Percentiles rank a stretch among this genome's conserved stretches.
Evolutionary conservation across 2,113 vertebrate genomes (phyloP).

Genomic region (Erythrolamprus reginae): DNA sequence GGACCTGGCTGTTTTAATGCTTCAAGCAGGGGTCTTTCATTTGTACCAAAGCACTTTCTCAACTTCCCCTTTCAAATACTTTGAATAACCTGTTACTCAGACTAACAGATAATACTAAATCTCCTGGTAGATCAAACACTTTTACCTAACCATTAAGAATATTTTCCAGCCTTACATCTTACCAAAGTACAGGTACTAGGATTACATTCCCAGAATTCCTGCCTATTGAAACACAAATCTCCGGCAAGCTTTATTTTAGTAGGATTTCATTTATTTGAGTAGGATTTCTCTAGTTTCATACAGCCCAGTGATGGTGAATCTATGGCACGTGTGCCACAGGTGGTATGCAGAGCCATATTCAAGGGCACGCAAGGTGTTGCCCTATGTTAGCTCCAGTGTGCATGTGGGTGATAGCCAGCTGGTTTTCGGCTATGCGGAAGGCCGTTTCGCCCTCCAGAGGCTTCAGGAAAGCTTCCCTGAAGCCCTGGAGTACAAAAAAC

Average conservation of each 20-base stretch:
- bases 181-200: not conserved
- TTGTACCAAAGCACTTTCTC: not conserved
- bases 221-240: not conserved
- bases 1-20: not conserved
- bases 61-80: not conserved
- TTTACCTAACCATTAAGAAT: not conserved
- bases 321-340: too few relatives aligned
- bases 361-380: too few relatives aligned
- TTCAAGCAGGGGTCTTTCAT: not conserved
- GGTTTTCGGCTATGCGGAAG: too few relatives aligned
- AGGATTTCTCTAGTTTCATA: too few relatives aligned
- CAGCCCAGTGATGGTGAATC: too few relatives aligned
- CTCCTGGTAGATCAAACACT: not conserved
- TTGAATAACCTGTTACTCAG: not conserved
- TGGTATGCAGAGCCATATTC: too few relatives aligned
- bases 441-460: too few relatives aligned
- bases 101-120: not conserved
- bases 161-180: not conserved
- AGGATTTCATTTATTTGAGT: too few relatives aligned
- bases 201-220: not conserved
- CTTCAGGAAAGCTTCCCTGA: too few relatives aligned
- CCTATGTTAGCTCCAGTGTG: too few relatives aligned
- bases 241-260: not conserved
- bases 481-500: too few relatives aligned
- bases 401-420: too few relatives aligned